Evolutionary conservation across 2,797 vertebrate species (phyloP).

Genomic region (Luscinia megarhynchos): DNA sequence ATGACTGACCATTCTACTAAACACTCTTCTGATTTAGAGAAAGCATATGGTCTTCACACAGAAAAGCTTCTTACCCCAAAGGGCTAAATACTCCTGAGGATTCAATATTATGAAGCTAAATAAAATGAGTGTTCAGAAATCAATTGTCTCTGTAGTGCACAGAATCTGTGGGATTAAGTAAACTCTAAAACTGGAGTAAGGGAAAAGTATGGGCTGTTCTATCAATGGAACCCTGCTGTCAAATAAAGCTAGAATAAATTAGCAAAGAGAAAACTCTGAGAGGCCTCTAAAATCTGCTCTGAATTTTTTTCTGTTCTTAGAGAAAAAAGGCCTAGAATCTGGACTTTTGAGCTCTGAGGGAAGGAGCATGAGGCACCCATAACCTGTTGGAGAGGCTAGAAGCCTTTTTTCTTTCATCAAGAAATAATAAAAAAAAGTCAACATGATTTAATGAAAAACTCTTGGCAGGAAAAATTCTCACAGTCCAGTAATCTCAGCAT

Average conservation of each 20-base stretch:
- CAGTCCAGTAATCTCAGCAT: not conserved
- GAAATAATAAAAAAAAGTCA: not conserved
- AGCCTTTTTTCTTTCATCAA: not conserved
- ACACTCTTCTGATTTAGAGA: not conserved
- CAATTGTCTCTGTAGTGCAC: not conserved
- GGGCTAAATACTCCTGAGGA: not conserved
- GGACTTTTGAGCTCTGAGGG: not conserved
- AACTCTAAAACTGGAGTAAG: not conserved
- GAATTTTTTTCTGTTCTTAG: not conserved
- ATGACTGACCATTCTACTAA: not conserved
- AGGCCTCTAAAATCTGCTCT: not conserved
- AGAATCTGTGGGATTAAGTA: not conserved
- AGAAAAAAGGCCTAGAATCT: not conserved
- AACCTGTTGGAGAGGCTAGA: not conserved
- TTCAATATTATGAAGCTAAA: not conserved
- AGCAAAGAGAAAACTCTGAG: not conserved
- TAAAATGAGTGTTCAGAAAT: not conserved
- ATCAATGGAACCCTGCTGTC: not conserved
- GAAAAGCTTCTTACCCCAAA: not conserved
- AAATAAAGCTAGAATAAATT: not conserved
- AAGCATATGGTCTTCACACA: not conserved
- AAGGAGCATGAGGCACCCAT: not conserved
- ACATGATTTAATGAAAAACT: not conserved
- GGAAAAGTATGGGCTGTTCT: not conserved
- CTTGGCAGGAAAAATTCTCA: not conserved